These are phyloP conservation scores for Ellobius talpinus DNA, from an alignment of 2,113 vertebrate genomes.

Conservation along the genomic window DNA sequence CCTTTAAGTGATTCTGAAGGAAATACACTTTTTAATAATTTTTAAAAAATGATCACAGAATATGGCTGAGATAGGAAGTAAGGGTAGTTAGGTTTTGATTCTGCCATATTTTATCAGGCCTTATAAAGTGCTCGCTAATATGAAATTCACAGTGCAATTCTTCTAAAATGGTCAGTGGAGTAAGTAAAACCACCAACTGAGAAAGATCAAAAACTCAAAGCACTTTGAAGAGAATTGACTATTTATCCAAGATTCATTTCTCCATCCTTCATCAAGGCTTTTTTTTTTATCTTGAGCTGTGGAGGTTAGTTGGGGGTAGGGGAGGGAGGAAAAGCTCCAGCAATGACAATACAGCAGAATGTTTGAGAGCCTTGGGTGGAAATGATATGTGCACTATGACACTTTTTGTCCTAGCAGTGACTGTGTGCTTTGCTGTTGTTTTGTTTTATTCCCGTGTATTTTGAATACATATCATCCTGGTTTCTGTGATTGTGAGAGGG, in stretches of 20 bases:
- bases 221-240: slow-evolving; percentile 15
- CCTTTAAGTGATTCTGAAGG: not conserved
- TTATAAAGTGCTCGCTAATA: not conserved
- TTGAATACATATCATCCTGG: slow-evolving; percentile 25
- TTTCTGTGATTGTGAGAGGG: slow-evolving; percentile 15
- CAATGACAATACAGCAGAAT: not conserved
- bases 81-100: not conserved
- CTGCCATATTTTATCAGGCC: not conserved
- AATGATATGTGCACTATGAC: not conserved
- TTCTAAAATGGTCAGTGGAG: not conserved
- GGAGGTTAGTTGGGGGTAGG: not conserved
- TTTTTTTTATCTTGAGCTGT: not conserved
- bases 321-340: fast-evolving
- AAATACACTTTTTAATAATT: not conserved
- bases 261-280: not conserved
- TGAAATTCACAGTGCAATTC: not conserved
- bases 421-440: not conserved
- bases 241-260: not conserved
- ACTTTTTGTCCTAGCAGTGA: slow-evolving; percentile 22
- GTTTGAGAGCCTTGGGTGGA: slow-evolving; percentile 54
- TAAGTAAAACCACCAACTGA: slow-evolving; percentile 39
- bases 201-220: slow-evolving; percentile 27
- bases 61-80: slow-evolving; percentile 9
- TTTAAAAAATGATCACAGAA: not conserved
- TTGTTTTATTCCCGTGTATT: slow-evolving; percentile 26